phyloP scores from a whole-genome alignment of 2,113 vertebrate species.

The Paradoxurus hermaphroditus region DNA sequence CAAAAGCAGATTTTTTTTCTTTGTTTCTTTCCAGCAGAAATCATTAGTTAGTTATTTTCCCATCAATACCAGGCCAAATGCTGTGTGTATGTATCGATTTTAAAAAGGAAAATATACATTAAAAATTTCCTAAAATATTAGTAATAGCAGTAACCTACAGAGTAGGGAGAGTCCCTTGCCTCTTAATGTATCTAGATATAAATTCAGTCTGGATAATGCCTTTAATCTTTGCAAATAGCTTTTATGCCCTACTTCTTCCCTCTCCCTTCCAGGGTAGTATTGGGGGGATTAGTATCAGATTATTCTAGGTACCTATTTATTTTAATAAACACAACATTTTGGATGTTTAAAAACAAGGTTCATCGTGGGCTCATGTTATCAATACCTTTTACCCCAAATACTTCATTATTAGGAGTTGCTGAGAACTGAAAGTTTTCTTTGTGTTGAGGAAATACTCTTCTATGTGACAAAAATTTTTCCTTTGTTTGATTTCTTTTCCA shows the following conservation, averaged over 20 bases:
- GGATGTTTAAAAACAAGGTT: slow-evolving; percentile 33
- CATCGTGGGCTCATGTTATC: neutral
- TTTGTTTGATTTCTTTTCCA: neutral
- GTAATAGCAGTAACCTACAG: neutral
- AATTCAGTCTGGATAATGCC: neutral
- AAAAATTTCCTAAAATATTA: slow-evolving; percentile 35
- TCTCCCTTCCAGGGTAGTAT: neutral
- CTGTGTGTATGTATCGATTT: slow-evolving; percentile 25
- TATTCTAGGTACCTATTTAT: neutral
- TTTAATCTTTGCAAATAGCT: neutral
- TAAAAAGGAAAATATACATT: slow-evolving; percentile 11
- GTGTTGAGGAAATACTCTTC: slow-evolving; percentile 2
- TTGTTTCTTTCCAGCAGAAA: slow-evolving; percentile 37
- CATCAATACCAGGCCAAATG: neutral
- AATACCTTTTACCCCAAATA: neutral
- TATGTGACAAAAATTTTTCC: neutral
- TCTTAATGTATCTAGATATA: neutral
- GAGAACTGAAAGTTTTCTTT: slow-evolving; percentile 31
- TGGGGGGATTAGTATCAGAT: slow-evolving; percentile 8
- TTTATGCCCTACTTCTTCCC: neutral
- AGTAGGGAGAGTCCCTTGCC: neutral
- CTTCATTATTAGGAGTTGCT: neutral
- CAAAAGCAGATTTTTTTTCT: neutral
- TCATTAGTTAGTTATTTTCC: neutral
- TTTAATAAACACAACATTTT: neutral